A percentile compares a stretch with the other conserved stretches of the same genome.
Conservation (phyloP, 2,797 vertebrate genomes). For the Sebastes iracundus region DNA sequence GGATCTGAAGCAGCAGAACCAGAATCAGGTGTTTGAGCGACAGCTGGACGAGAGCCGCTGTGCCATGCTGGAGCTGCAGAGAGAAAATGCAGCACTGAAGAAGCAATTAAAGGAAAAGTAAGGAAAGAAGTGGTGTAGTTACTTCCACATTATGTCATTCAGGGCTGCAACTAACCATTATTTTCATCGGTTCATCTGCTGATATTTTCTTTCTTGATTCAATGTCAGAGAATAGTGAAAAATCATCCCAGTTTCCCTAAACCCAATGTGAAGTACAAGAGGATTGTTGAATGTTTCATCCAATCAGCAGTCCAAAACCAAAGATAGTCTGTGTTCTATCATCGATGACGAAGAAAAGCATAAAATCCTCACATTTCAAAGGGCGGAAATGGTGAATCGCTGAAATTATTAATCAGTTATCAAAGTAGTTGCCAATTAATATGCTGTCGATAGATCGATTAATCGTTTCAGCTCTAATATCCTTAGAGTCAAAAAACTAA, state of each 20-base stretch:
- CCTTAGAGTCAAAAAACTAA: neutral
- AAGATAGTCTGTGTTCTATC: neutral
- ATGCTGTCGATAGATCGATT: neutral
- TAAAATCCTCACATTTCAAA: neutral
- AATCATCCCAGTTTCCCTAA: neutral
- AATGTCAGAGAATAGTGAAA: neutral
- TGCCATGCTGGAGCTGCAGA: constrained; percentile 83
- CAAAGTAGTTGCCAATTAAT: neutral
- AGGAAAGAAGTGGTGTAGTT: neutral
- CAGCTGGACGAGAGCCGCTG: constrained; percentile 85
- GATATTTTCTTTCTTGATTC: neutral
- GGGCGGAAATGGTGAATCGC: neutral
- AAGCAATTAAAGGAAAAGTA: constrained; percentile 80
- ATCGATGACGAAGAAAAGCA: neutral
- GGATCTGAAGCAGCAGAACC: constrained; percentile 85
- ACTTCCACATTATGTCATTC: neutral
- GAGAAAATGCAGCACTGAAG: constrained; percentile 87
- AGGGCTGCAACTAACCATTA: neutral
- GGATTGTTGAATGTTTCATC: neutral
- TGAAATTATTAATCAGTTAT: neutral
- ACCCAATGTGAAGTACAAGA: neutral
- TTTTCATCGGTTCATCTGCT: neutral
- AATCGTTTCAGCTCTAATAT: neutral
- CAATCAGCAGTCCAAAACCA: neutral
- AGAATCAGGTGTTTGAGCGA: constrained; percentile 83